Evolutionary conservation across 2,113 vertebrate species (phyloP), one percentile per base, ranked within the genome.

Genomic region (Dipodomys merriami): DNA sequence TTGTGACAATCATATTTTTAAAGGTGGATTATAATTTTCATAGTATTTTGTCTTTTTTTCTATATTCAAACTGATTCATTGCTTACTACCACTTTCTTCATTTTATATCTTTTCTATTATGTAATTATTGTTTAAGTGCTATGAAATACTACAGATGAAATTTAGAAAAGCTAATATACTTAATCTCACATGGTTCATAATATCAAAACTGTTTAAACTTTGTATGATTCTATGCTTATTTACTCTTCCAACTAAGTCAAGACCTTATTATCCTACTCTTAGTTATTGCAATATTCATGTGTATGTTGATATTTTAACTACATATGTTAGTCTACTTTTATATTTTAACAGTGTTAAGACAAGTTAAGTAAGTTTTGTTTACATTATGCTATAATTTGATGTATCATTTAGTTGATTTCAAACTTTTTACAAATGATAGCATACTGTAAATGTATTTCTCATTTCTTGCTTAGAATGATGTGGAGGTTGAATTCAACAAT

Each of bases 271-370:
- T 29, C 6, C 12, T 85, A 18, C 53, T 23, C 25, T 69, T 78
- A 65, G 79, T 71, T 19, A 60, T 67, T 60, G 73, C 20, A 44
- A 77, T 65, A 81, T 3, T 62, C 8, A 39, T 39, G 33, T 16
- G 16, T 53, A 93, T 65, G 20, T 76, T 72, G 39, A 57, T 80
- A 65, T 39, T 72, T 78, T 65, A 15, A 91, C 16, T 39, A 39
- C 69, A 30, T 8, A n/a, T 35, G 4, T n/a, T 74, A 65, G 29
- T 1, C 60, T 76, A 60, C 39, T 39, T 35, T 64, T 69, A 76
- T 71, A 65, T 6, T 49, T 96, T 57, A 79, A 76, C n/a, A 86
- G 16, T 35, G 5, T 84, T 82, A n/a, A 91, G 64, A 65, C 16
- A 62, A 92, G 1, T 94, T 72, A 69, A 19, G 30, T 15, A 29